Evolutionary conservation across 1,140 invertebrate species (phyloP), one percentile per base, ranked within the genome.

Genomic region (Babylonia areolata): DNA sequence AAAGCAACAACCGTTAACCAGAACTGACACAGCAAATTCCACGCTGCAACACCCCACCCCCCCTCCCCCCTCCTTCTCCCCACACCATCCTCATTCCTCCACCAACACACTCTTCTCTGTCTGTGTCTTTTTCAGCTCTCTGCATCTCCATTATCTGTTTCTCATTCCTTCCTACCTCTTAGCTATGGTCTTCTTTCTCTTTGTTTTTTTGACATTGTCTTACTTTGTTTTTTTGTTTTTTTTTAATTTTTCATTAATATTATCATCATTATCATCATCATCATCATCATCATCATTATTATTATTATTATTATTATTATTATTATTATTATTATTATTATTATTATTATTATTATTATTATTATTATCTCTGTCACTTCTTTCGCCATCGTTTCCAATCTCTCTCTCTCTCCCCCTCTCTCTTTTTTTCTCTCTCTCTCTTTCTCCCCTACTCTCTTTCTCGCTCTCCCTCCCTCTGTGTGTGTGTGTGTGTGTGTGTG

Each of bases 41-140:
- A n/a, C n/a, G n/a, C n/a, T n/a, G n/a, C n/a, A n/a, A n/a, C n/a
- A n/a, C n/a, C 46, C 20, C 46, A n/a, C 20, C n/a, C n/a, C n/a
- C n/a, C n/a, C n/a, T n/a, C n/a, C 73, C 46, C 71, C 6, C 42
- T 85, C 42, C 79, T 73, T 85, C 82, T 84, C 58, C 35, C 82
- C 17, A 33, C 28, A 2, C 35, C n/a, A 39, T 51, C n/a, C 37
- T 42, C 33, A 42, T 39, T 81, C 79, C 46, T 39, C 46, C 79
- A 42, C 79, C 46, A 37, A 42, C 79, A 42, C 79, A n/a, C 79
- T 51, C n/a, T 46, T 23, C 58, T 64, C 58, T 64, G 17, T 64
- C 58, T 64, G 9, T 64, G 3, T 64, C 15, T 64, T 20, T 51
- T 20, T 23, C 28, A 12, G 28, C 58, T 28, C 58, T 28, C 28